phyloP scores from a whole-genome alignment of 2,113 vertebrate genomes.

The Opisthocomus hoazin region DNA sequence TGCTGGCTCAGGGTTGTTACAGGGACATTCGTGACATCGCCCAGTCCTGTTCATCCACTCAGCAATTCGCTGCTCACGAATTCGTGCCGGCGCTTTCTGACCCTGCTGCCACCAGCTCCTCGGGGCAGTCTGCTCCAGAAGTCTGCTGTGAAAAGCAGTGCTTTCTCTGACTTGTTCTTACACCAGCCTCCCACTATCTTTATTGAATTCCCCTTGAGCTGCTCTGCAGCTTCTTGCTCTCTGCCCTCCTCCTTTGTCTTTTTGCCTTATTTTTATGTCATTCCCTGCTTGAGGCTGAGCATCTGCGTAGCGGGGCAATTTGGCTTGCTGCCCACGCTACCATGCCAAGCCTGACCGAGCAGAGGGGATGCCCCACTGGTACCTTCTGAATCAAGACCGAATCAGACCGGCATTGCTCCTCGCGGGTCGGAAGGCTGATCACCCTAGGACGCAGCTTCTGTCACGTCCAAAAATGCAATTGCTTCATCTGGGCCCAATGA shows the following conservation, averaged over 20 bases:
- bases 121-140: not conserved
- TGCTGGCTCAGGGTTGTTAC: not conserved
- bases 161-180: not conserved
- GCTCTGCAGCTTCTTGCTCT: not conserved
- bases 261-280: not conserved
- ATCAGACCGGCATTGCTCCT: not conserved
- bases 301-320: fast-evolving
- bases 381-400: not conserved
- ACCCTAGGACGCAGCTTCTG: not conserved
- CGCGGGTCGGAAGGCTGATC: fast-evolving
- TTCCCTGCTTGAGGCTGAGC: not conserved
- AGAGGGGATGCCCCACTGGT: not conserved
- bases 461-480: not conserved
- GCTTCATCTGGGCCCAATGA: not conserved
- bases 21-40: fast-evolving
- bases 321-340: not conserved
- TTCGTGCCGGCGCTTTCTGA: not conserved
- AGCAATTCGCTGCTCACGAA: fast-evolving
- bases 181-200: not conserved
- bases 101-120: not conserved
- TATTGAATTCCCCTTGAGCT: not conserved
- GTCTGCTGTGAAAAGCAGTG: not conserved
- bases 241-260: not conserved
- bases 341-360: fast-evolving
- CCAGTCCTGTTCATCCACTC: not conserved